Percentiles rank a stretch among this genome's conserved stretches.
These are phyloP conservation scores for Carposina sasakii DNA, from an alignment of 1,140 invertebrate species.

Conservation along the genomic window DNA sequence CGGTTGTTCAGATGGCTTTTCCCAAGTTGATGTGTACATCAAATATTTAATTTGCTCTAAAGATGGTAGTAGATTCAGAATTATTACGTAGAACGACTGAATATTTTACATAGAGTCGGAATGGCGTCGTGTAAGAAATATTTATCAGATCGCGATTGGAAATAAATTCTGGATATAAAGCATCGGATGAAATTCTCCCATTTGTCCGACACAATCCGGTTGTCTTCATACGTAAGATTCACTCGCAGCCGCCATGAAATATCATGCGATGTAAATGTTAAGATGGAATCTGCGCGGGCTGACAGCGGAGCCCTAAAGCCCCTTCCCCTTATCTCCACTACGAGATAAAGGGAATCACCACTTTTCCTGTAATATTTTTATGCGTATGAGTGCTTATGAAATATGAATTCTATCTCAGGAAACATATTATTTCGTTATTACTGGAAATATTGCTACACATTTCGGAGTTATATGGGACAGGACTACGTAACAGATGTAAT, in stretches of 20 bases:
- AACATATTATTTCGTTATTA: constrained; percentile 67
- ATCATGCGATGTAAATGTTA: constrained; percentile 48
- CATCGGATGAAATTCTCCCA: constrained; percentile 29
- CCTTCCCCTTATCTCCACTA: constrained; percentile 55
- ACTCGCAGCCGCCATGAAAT: constrained; percentile 41
- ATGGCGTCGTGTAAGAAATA: too few relatives aligned
- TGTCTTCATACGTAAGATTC: constrained; percentile 46
- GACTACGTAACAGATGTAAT: constrained; percentile 18
- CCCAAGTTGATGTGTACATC: constrained; percentile 28
- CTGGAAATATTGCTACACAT: constrained; percentile 51
- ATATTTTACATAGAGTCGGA: too few relatives aligned
- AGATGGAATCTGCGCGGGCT: constrained; percentile 50
- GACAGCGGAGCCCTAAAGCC: constrained; percentile 37
- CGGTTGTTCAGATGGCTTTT: constrained; percentile 24
- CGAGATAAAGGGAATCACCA: constrained; percentile 57
- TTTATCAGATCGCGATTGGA: too few relatives aligned
- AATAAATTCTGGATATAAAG: too few relatives aligned
- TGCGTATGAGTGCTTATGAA: constrained; percentile 62
- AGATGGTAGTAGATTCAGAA: too few relatives aligned
- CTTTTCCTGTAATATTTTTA: constrained; percentile 57
- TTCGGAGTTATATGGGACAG: constrained; percentile 34
- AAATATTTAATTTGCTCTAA: constrained; percentile 31
- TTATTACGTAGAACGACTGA: too few relatives aligned
- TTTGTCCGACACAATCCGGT: constrained; percentile 38
- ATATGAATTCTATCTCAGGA: constrained; percentile 67